Percentiles rank a stretch among this genome's conserved stretches.
Evolutionary conservation across 2,113 vertebrate genomes (phyloP).

Genomic region (Lophura nycthemera): DNA sequence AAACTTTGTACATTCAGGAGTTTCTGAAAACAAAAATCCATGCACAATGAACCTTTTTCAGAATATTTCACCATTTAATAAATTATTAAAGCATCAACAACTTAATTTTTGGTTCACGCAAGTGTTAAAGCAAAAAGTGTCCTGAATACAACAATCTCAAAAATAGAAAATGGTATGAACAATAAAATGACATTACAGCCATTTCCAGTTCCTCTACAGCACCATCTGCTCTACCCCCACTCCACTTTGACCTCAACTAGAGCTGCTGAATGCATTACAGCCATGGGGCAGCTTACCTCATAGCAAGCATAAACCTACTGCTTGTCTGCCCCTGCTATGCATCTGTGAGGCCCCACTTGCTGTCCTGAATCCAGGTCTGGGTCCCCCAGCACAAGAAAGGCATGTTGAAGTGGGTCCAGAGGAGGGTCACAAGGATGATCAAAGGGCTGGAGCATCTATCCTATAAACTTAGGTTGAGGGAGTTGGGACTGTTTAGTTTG

Average conservation of each 20-base stretch:
- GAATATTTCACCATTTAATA: neutral
- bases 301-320: neutral
- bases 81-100: neutral
- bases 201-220: neutral
- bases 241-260: neutral
- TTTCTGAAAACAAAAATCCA: neutral
- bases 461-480: neutral
- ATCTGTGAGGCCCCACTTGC: neutral
- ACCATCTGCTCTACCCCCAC: neutral
- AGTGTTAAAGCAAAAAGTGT: neutral
- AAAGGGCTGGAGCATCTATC: neutral
- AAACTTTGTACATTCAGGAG: neutral
- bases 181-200: neutral
- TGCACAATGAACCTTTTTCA: neutral
- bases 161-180: neutral
- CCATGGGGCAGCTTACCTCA: fast-evolving
- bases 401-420: neutral
- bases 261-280: neutral
- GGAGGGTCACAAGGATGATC: neutral
- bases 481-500: neutral
- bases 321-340: neutral
- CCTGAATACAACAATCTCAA: neutral
- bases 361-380: neutral
- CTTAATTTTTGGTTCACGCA: neutral
- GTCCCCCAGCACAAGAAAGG: neutral